Evolutionary conservation across 1,140 invertebrate species (phyloP).

Genomic region (Aphaenogaster floridana): DNA sequence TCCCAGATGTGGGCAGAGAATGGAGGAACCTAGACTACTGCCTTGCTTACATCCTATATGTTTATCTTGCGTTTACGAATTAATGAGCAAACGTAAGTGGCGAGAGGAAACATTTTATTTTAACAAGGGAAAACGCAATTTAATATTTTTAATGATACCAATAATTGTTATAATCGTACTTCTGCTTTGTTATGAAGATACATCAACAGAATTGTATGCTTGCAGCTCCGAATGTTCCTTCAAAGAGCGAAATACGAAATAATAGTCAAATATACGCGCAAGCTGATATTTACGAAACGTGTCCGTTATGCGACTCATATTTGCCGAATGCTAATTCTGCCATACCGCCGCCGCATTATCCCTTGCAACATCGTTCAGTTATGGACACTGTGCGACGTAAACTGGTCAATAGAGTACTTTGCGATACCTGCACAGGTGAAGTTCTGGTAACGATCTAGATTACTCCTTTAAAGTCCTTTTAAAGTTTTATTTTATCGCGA

Average conservation of each 20-base stretch:
- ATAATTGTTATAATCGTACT: not conserved
- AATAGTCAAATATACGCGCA: not conserved
- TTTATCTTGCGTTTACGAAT: conserved; percentile 79
- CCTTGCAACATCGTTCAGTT: conserved; percentile 82
- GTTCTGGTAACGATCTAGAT: conserved; percentile 73
- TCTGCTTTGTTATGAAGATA: not conserved
- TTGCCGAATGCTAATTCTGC: conserved; percentile 73
- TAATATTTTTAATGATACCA: not conserved
- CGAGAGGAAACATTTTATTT: not conserved
- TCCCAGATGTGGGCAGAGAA: conserved; percentile 80
- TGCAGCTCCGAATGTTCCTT: conserved; percentile 44
- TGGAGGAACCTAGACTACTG: conserved; percentile 83
- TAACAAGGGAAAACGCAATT: not conserved
- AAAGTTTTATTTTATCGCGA: conserved; percentile 9
- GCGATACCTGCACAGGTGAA: conserved; percentile 81
- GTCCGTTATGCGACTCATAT: conserved; percentile 82
- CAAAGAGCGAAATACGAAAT: conserved; percentile 9
- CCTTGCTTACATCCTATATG: conserved; percentile 84
- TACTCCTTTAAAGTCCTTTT: not conserved
- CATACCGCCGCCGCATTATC: conserved; percentile 83
- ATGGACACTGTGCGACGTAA: conserved; percentile 80
- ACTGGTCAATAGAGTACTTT: conserved; percentile 80
- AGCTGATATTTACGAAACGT: conserved; percentile 70
- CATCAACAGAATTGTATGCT: not conserved
- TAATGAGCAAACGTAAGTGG: conserved; percentile 74